A percentile compares a stretch with the other conserved stretches of the same genome.
Evolutionary conservation across 2,888 invertebrate species (phyloP).

Genomic region (Dicyrtomina minuta): DNA sequence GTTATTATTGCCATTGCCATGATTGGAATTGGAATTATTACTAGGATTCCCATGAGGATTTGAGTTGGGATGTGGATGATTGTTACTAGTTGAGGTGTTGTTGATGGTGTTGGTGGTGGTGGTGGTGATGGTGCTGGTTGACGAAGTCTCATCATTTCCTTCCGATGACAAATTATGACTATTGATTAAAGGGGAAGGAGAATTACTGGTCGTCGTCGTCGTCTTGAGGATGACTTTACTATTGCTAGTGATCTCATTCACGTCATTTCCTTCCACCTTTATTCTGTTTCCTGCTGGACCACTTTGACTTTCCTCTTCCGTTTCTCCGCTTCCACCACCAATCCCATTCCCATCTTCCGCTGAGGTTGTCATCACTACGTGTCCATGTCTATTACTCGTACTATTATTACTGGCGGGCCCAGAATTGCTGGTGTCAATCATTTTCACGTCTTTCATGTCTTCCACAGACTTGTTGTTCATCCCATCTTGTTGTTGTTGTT

Average conservation of each 20-base stretch:
- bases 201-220: constrained; percentile 1
- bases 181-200: constrained; percentile 22
- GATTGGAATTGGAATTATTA: constrained; percentile 34
- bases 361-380: constrained; percentile 18
- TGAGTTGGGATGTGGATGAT: constrained; percentile 18
- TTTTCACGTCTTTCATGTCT: constrained; percentile 8
- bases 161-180: constrained; percentile 27
- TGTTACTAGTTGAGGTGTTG: constrained; percentile 14
- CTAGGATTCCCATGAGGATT: neutral
- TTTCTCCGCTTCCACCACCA: neutral
- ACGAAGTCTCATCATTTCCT: constrained; percentile 48
- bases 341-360: neutral
- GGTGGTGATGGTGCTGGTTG: constrained; percentile 23
- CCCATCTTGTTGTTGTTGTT: constrained; percentile 7
- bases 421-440: neutral
- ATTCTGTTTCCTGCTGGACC: constrained; percentile 28
- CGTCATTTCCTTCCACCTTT: constrained; percentile 31
- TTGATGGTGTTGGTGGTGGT: constrained; percentile 15
- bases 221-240: constrained; percentile 18
- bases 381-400: no score
- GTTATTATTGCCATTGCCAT: constrained; percentile 24
- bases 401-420: no score
- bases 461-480: neutral
- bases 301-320: constrained; percentile 51
- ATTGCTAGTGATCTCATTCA: constrained; percentile 1